Percentiles rank a stretch among this genome's conserved stretches.
phyloP scores from a whole-genome alignment of 2,113 vertebrate species.

The Macaca mulatta region DNA sequence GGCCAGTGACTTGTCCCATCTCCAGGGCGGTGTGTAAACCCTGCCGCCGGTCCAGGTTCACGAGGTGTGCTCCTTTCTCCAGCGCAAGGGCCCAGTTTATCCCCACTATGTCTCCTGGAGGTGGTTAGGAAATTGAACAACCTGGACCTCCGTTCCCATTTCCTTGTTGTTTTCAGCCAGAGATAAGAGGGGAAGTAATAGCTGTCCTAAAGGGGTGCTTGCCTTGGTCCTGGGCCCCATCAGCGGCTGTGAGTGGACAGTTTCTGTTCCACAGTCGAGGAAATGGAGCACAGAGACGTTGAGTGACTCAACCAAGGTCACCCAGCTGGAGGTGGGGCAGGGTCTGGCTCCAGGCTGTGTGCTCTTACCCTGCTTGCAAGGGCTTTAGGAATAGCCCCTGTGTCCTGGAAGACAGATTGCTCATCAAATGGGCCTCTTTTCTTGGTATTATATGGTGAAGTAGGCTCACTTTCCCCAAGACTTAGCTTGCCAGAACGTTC shows the following conservation, averaged over 20 bases:
- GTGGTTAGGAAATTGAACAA: accelerated
- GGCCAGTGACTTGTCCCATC: neutral
- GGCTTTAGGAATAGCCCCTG: neutral
- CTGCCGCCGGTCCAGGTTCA: accelerated
- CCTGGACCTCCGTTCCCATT: accelerated
- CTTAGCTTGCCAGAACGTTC: neutral
- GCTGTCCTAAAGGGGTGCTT: accelerated
- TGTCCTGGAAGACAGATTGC: neutral
- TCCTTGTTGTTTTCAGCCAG: neutral
- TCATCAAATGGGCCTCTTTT: neutral
- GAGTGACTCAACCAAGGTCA: too few species aligned
- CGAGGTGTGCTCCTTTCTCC: accelerated
- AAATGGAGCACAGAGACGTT: neutral
- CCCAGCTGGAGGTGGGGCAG: neutral
- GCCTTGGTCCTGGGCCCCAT: neutral
- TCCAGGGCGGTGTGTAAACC: accelerated
- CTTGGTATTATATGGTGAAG: too few species aligned
- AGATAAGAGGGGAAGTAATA: accelerated
- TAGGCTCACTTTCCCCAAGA: neutral
- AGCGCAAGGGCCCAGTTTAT: accelerated
- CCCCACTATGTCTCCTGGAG: neutral
- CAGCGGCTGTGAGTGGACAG: accelerated
- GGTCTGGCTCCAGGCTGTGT: neutral
- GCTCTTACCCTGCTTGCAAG: too few species aligned
- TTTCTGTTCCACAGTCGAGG: neutral